Conservation (phyloP, 2,888 invertebrate genomes). For the Acleris emargana region DNA sequence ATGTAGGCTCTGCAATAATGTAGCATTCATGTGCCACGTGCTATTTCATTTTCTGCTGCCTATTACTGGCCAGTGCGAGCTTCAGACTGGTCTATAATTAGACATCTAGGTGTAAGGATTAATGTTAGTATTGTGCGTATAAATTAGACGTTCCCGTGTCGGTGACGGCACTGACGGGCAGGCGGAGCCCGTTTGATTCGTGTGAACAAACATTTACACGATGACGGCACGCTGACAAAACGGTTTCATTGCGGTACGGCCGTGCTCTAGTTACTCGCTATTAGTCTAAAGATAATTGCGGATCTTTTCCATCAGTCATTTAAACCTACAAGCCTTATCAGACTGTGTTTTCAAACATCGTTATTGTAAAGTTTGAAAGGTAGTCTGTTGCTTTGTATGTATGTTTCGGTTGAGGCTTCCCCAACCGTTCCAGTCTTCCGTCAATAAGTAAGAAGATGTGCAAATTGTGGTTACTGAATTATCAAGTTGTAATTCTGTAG, state of each 20-base stretch:
- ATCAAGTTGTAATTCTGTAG: no score
- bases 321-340: background rate
- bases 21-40: conserved; percentile 13
- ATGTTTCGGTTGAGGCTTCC: no score
- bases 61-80: conserved; percentile 16
- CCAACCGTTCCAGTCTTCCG: no score
- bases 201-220: conserved; percentile 3
- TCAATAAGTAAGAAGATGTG: no score
- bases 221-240: conserved; percentile 5
- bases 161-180: conserved; percentile 1
- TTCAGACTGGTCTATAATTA: conserved; percentile 23
- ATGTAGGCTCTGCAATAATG: conserved; percentile 14
- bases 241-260: background rate
- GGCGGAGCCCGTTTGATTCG: background rate
- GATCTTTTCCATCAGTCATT: background rate
- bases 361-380: no score
- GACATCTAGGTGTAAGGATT: conserved; percentile 23
- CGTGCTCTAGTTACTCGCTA: background rate
- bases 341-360: no score
- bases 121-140: conserved; percentile 32
- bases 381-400: no score
- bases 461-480: no score
- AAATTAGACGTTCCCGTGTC: conserved; percentile 29
- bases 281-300: background rate
- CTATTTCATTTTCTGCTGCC: conserved; percentile 1